phyloP scores from a whole-genome alignment of 2,113 vertebrate species.

The Acrocephalus kingi region DNA sequence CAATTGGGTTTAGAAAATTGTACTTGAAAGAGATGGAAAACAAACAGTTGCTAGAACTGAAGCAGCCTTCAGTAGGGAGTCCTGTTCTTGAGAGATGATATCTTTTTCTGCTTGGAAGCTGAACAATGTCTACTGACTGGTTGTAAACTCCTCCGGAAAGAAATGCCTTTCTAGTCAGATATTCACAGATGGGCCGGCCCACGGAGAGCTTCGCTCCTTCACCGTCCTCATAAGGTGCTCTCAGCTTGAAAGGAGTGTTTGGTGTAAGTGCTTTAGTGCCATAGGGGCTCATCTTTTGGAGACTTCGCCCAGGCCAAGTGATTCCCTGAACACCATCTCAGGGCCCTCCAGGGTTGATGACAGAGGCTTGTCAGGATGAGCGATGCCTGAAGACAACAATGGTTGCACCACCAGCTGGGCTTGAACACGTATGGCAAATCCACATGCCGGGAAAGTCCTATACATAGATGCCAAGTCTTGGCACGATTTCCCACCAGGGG shows the following conservation, averaged over 20 bases:
- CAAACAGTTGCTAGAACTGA: not conserved
- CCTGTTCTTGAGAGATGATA: not conserved
- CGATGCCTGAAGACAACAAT: conserved; percentile 12
- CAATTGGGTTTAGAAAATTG: not conserved
- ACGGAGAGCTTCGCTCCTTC: not conserved
- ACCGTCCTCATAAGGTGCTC: not conserved
- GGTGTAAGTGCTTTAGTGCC: not conserved
- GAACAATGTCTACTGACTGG: not conserved
- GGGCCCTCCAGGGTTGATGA: conserved; percentile 32
- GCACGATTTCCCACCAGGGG: conserved; percentile 56
- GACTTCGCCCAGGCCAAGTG: not conserved
- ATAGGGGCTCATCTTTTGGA: not conserved
- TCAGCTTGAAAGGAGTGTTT: not conserved
- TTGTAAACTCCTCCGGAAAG: not conserved
- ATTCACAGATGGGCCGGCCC: not conserved
- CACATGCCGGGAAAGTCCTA: conserved; percentile 44
- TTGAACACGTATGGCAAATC: conserved; percentile 38
- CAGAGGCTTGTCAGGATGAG: conserved; percentile 29
- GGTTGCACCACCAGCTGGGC: conserved; percentile 39
- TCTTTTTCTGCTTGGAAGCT: not conserved
- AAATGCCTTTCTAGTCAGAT: not conserved
- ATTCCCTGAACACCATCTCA: not conserved
- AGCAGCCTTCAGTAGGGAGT: not conserved
- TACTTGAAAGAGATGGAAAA: not conserved
- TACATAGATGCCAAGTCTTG: conserved; percentile 36